Base-by-base conservation (phyloP, 2,113 vertebrate species). In the Antigone vipio region DNA sequence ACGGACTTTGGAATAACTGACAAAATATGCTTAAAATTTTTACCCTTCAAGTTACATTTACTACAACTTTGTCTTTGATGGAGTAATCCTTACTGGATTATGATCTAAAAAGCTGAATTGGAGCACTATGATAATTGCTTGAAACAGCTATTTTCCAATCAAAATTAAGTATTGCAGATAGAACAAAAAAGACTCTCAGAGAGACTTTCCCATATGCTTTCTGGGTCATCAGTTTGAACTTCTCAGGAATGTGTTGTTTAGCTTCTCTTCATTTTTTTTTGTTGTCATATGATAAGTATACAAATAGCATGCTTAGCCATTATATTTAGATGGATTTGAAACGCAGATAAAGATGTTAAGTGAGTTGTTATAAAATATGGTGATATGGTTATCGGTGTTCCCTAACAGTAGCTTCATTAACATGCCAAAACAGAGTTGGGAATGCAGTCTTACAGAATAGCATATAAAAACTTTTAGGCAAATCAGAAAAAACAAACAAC, bases 151-250 rank as follows among this genome's bases (percentile, higher is more conserved):
- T 72, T 75, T 52, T 76, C 72, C 32, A 53, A 64, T 73, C 24
- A 27, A 83, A 81, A 83, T 55, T 32, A 69, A 64, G 11, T 76
- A 49, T 69, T 96, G 55, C 35, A 69, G 72, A 30, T 14, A 50
- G 86, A 83, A 62, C 79, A 19, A 69, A 85, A 78, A 69, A 42
- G 56, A 7, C 34, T 79, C 40, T 71, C 27, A 30, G 35, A 75
- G 67, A 20, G 19, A 66, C 71, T 95, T 96, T 88, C 62, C 75
- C 45, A 50, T 64, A 21, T 62, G 19, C 47, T 88, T 95, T 93
- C 75, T 77, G 88, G 79, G 67, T 90, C 95, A 89, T 69, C 63
- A 88, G 64, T 91, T 92, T 91, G 52, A 17, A 84, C 59, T 83
- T 71, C 50, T 92, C 68, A 77, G 90, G 79, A 88, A 88, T 90